These are phyloP conservation scores for Panulirus ornatus DNA, from an alignment of 1,140 invertebrate species.

Conservation along the genomic window DNA sequence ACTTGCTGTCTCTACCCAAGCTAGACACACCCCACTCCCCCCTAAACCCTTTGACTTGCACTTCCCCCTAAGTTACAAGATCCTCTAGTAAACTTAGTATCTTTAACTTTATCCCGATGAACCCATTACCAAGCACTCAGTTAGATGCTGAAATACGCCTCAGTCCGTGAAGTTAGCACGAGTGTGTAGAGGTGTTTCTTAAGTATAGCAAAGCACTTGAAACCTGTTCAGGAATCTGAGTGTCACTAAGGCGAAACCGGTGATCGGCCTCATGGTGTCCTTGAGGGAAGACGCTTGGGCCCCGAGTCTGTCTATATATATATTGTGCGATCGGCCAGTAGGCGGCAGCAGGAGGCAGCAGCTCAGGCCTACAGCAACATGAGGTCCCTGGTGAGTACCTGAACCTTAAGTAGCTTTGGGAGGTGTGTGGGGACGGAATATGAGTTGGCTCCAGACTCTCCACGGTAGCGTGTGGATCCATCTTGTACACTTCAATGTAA, in stretches of 20 bases:
- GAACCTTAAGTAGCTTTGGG: background rate
- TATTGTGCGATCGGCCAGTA: background rate
- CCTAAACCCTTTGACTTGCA: too few species aligned
- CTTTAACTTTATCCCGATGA: too few species aligned
- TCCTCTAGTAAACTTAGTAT: too few species aligned
- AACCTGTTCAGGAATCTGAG: background rate
- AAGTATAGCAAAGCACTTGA: too few species aligned
- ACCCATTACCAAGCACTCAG: background rate
- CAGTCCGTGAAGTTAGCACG: too few species aligned
- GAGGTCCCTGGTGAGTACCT: slow-evolving; percentile 38
- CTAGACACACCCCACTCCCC: too few species aligned
- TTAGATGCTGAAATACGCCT: too few species aligned
- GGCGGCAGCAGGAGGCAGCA: slow-evolving; percentile 24
- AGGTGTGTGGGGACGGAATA: background rate
- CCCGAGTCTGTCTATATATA: too few species aligned
- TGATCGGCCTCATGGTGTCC: background rate
- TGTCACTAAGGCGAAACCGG: background rate
- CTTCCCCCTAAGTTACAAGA: too few species aligned
- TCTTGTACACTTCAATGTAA: background rate
- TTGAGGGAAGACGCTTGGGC: background rate
- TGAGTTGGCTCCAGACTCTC: background rate
- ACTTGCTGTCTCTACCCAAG: too few species aligned
- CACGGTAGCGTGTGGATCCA: background rate
- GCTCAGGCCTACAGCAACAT: slow-evolving; percentile 19
- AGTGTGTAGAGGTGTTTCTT: too few species aligned